Percentiles rank a stretch among this genome's conserved stretches.
These are phyloP conservation scores for Protodeltote pygarga DNA, from an alignment of 2,888 invertebrate species.

Conservation along the genomic window DNA sequence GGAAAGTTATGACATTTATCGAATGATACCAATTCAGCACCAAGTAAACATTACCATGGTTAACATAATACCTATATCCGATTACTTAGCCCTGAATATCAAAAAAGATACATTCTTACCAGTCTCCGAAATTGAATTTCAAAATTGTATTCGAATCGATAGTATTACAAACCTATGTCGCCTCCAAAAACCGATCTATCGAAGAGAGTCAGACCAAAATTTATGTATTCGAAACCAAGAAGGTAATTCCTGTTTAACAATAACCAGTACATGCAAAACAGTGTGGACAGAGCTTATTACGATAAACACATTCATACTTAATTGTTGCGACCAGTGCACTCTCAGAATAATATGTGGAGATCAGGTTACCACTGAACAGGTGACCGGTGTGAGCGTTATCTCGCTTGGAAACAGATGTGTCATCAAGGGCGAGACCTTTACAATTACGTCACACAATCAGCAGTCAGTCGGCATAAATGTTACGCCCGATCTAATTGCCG, in stretches of 20 bases:
- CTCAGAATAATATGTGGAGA: slow-evolving; percentile 3
- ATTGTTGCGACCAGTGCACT: slow-evolving; percentile 1
- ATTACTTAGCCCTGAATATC: no score
- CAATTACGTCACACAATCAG: neutral
- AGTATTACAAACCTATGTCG: neutral
- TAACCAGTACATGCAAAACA: neutral
- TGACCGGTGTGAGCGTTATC: neutral
- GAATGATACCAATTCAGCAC: neutral
- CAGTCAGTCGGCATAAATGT: neutral
- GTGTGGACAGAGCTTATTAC: neutral
- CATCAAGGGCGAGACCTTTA: slow-evolving; percentile 1
- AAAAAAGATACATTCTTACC: no score
- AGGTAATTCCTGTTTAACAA: neutral
- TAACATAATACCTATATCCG: neutral
- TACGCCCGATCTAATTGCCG: neutral
- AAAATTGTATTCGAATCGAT: no score
- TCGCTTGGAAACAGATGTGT: slow-evolving; percentile 1
- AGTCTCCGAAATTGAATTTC: no score
- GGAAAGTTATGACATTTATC: neutral
- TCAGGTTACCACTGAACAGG: neutral
- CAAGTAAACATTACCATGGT: neutral
- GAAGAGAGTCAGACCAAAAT: neutral
- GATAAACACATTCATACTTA: slow-evolving; percentile 2
- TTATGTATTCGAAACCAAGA: neutral
- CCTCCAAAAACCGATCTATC: slow-evolving; percentile 1